Percentiles rank a stretch among this genome's conserved stretches.
These are phyloP conservation scores for Xenops minutus DNA, from an alignment of 2,797 vertebrate genomes.

Conservation along the genomic window DNA sequence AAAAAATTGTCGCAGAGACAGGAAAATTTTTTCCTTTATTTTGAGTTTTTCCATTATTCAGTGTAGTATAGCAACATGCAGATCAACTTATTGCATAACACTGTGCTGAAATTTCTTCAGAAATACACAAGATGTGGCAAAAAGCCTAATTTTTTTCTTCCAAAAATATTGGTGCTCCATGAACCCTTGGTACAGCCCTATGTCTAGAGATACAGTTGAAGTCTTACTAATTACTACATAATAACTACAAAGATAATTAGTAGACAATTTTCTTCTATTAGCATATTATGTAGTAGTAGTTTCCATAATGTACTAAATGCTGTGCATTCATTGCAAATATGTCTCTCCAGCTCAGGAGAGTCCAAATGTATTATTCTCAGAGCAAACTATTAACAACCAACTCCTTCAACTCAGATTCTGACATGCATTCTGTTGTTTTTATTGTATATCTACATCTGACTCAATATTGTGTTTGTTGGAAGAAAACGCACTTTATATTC, in stretches of 20 bases:
- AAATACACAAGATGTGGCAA: not conserved
- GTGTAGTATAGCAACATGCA: not conserved
- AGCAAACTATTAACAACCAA: accelerated
- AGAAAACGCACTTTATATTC: not conserved
- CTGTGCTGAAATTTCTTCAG: not conserved
- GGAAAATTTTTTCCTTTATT: not conserved
- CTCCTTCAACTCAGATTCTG: not conserved
- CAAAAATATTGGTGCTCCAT: accelerated
- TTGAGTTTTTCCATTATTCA: not conserved
- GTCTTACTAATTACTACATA: not conserved
- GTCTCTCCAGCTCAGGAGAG: not conserved
- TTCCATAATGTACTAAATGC: not conserved
- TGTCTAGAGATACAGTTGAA: not conserved
- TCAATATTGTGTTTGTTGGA: not conserved
- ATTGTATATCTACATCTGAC: not conserved
- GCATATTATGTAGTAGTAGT: not conserved
- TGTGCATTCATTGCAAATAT: not conserved
- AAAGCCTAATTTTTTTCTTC: not conserved
- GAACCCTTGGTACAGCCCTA: not conserved
- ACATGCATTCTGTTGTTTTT: not conserved
- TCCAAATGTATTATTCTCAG: not conserved
- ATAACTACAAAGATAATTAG: not conserved
- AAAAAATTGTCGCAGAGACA: not conserved
- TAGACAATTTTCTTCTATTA: not conserved
- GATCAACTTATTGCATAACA: not conserved